Conservation (phyloP, 2,888 invertebrate genomes). For the Deladenus siricidicola region DNA sequence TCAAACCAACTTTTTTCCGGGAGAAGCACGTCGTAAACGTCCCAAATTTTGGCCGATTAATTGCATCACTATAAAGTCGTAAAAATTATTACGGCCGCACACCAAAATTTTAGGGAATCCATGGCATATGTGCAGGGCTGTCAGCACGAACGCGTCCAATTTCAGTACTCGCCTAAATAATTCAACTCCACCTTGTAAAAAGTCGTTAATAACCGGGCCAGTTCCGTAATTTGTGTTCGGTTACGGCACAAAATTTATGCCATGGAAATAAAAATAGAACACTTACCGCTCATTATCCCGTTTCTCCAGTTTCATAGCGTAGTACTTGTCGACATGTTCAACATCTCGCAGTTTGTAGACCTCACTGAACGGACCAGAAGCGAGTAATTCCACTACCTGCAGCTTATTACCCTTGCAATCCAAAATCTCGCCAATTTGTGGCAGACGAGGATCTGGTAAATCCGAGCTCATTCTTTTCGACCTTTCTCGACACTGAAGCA, state of each 20-base stretch:
- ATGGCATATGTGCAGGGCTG: slow-evolving; percentile 18
- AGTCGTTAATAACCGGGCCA: not conserved
- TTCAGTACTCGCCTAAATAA: slow-evolving; percentile 35
- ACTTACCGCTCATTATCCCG: slow-evolving; percentile 29
- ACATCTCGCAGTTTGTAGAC: slow-evolving; percentile 43
- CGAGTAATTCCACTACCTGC: slow-evolving; percentile 13
- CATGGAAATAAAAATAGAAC: not conserved
- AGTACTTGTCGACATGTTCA: slow-evolving; percentile 25
- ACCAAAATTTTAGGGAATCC: slow-evolving; percentile 41
- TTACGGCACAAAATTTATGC: not conserved
- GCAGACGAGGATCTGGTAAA: too few relatives aligned
- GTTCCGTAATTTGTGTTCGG: not conserved
- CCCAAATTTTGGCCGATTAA: slow-evolving; percentile 43
- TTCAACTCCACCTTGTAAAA: not conserved
- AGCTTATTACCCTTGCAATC: not conserved
- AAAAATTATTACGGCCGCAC: slow-evolving; percentile 34
- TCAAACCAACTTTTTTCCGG: slow-evolving; percentile 24
- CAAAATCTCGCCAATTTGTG: too few relatives aligned
- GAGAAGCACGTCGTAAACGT: slow-evolving; percentile 34
- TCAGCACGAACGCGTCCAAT: slow-evolving; percentile 41
- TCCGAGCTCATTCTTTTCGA: too few relatives aligned
- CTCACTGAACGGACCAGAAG: slow-evolving; percentile 42
- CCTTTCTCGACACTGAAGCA: too few relatives aligned
- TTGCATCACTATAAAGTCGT: slow-evolving; percentile 44
- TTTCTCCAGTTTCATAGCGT: slow-evolving; percentile 44